phyloP scores from a whole-genome alignment of 2,113 vertebrate genomes.

The Hippocampus mohnikei region DNA sequence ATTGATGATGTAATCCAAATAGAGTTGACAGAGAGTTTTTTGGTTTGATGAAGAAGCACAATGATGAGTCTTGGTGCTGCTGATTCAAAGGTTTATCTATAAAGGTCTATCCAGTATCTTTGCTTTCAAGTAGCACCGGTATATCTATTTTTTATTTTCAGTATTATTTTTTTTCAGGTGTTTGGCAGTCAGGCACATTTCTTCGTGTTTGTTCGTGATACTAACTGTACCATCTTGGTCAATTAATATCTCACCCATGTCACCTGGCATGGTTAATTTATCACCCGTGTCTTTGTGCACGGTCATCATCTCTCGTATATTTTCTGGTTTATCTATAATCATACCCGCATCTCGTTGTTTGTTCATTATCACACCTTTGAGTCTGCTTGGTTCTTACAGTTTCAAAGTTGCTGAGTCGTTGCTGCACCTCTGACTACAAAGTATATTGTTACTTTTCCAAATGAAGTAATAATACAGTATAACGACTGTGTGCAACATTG shows the following conservation, averaged over 20 bases:
- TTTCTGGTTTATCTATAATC: background rate
- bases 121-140: no score
- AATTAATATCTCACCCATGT: background rate
- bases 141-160: background rate
- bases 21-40: background rate
- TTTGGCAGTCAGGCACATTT: background rate
- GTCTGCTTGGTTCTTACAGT: background rate
- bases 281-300: background rate
- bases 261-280: background rate
- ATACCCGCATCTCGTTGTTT: no score
- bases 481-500: background rate
- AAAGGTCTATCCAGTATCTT: no score
- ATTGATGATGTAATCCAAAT: constrained; percentile 15
- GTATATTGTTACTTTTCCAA: background rate
- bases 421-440: background rate
- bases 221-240: background rate
- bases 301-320: background rate
- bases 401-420: background rate
- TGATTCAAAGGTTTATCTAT: constrained; percentile 3
- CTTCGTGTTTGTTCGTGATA: background rate
- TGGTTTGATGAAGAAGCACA: background rate
- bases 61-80: background rate
- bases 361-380: no score
- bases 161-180: background rate
- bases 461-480: background rate